phyloP scores from a whole-genome alignment of 2,797 vertebrate species.

The Setipinna tenuifilis region DNA sequence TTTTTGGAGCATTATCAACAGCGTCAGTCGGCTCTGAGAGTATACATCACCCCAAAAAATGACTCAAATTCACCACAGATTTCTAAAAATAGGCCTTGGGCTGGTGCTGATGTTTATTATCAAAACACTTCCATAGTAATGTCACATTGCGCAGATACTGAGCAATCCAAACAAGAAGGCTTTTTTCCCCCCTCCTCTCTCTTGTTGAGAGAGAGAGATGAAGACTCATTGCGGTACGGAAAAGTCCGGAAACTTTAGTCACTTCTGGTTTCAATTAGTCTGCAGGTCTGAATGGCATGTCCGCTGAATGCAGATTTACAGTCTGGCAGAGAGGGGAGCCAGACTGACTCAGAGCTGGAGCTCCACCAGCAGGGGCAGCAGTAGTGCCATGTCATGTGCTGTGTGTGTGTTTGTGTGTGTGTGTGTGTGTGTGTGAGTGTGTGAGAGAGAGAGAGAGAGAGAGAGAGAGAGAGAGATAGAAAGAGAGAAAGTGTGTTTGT shows the following conservation, averaged over 20 bases:
- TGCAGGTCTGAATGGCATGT: conserved; percentile 56
- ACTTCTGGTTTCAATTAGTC: conserved; percentile 58
- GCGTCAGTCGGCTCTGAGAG: neutral
- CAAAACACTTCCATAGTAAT: conserved; percentile 4
- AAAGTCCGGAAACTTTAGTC: conserved; percentile 27
- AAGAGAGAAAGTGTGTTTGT: no score
- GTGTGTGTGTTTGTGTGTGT: neutral
- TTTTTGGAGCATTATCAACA: neutral
- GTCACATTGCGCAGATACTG: neutral
- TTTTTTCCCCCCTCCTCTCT: neutral
- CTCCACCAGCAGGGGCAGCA: neutral
- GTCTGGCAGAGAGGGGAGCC: neutral
- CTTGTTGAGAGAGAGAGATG: neutral
- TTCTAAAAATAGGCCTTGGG: neutral
- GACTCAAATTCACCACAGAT: neutral
- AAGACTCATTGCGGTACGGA: neutral
- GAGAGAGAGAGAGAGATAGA: no score
- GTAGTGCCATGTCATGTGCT: neutral
- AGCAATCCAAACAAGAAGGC: neutral
- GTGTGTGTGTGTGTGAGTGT: neutral
- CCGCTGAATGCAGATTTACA: conserved; percentile 48
- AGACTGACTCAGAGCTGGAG: neutral
- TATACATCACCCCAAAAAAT: neutral
- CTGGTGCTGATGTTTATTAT: conserved; percentile 4
- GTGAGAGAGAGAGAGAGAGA: no score